A percentile compares a stretch with the other conserved stretches of the same genome.
Evolutionary conservation across 2,888 invertebrate genomes (phyloP).

Genomic region (Cyrtodaria siliqua): DNA sequence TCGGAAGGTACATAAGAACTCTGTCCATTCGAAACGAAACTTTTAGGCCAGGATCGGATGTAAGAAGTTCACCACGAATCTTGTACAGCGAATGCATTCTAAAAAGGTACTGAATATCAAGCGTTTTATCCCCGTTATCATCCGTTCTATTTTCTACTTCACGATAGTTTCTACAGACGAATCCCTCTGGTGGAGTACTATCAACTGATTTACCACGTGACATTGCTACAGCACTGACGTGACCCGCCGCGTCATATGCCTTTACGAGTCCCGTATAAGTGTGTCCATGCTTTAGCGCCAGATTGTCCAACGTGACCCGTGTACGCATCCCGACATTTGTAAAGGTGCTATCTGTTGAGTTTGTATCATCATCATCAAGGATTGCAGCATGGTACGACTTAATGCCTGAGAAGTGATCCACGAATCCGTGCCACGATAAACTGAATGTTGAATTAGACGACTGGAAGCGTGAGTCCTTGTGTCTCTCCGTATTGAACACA

Average conservation of each 20-base stretch:
- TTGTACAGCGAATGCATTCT: no score
- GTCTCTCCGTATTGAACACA: conserved; percentile 56
- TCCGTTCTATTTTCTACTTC: not conserved
- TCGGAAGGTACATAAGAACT: no score
- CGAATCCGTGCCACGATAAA: conserved; percentile 66
- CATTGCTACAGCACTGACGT: not conserved
- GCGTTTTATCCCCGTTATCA: no score
- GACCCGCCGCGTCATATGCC: conserved; percentile 25
- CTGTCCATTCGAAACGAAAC: no score
- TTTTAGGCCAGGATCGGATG: no score
- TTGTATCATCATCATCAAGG: not conserved
- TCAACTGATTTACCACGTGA: conserved; percentile 15
- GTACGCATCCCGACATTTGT: conserved; percentile 25
- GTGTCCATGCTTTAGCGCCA: conserved; percentile 17
- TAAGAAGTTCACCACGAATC: no score
- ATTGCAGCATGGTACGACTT: conserved; percentile 46
- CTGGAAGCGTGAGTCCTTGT: conserved; percentile 40
- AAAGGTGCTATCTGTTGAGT: not conserved
- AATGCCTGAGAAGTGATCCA: conserved; percentile 57
- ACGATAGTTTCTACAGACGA: not conserved
- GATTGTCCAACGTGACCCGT: not conserved
- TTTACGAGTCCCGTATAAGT: conserved; percentile 30
- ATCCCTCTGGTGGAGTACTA: conserved; percentile 9
- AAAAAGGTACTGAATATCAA: no score
- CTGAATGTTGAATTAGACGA: conserved; percentile 30